phyloP scores from a whole-genome alignment of 2,797 vertebrate genomes.

The Morus bassanus region DNA sequence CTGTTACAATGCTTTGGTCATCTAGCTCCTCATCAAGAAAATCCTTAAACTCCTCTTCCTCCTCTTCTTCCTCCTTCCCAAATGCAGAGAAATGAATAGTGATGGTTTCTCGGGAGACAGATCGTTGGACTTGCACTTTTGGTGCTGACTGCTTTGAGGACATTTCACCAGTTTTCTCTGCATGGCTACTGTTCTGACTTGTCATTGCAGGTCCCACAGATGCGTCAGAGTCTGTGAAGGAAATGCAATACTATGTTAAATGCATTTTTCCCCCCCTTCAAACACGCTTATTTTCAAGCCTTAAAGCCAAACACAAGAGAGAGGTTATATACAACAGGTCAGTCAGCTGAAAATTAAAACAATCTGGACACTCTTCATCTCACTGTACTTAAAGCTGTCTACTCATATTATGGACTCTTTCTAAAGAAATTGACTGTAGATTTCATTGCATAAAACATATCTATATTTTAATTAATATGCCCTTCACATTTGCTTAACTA shows the following conservation, averaged over 20 bases:
- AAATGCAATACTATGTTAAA: background rate
- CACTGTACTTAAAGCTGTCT: background rate
- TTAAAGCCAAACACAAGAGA: background rate
- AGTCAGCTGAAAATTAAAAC: background rate
- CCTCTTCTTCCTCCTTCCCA: slow-evolving; percentile 93
- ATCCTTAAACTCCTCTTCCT: slow-evolving; percentile 83
- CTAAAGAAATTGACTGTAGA: background rate
- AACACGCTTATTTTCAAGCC: background rate
- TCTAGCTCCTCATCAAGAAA: slow-evolving; percentile 74
- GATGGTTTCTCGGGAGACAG: slow-evolving; percentile 87
- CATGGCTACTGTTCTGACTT: slow-evolving; percentile 89
- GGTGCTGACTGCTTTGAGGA: slow-evolving; percentile 83
- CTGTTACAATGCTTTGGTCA: slow-evolving; percentile 86
- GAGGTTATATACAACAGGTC: background rate
- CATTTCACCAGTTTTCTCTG: slow-evolving; percentile 81
- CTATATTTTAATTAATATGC: background rate
- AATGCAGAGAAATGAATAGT: slow-evolving; percentile 95
- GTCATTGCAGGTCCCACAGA: slow-evolving; percentile 87
- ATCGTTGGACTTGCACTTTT: slow-evolving; percentile 91
- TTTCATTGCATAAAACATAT: background rate
- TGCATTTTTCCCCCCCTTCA: background rate
- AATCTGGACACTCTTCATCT: background rate
- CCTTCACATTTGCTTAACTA: background rate
- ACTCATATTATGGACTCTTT: background rate
- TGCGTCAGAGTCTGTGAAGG: slow-evolving; percentile 78